These are phyloP conservation scores for Amblyopsis hoosieri DNA, from an alignment of 2,797 vertebrate genomes.

Conservation along the genomic window DNA sequence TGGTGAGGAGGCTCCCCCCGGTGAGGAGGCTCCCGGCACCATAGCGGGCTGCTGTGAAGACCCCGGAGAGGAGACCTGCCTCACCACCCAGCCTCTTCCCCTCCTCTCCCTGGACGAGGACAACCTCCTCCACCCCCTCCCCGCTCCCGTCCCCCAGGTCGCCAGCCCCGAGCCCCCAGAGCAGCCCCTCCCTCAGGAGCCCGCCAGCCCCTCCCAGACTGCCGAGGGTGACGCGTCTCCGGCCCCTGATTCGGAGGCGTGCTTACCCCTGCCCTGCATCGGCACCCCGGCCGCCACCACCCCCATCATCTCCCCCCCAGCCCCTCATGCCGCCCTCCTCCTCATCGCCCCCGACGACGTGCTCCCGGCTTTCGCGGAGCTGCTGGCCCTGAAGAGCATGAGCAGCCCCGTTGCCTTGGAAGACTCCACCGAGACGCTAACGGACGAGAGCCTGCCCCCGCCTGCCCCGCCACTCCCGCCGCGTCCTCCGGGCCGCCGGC, in stretches of 20 bases:
- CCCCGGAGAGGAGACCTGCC: constrained; percentile 62
- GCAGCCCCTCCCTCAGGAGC: constrained; percentile 29
- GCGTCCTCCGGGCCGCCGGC: not conserved
- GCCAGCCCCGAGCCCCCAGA: constrained; percentile 47
- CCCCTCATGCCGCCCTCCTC: constrained; percentile 24
- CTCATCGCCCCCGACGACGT: constrained; percentile 28
- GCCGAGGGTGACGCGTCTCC: constrained; percentile 47
- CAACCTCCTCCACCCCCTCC: constrained; percentile 33
- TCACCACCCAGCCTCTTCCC: constrained; percentile 79
- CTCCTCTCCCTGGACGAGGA: constrained; percentile 45
- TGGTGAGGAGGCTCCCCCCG: constrained; percentile 31
- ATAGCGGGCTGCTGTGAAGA: constrained; percentile 39
- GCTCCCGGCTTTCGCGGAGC: constrained; percentile 33
- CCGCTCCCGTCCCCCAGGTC: constrained; percentile 53
- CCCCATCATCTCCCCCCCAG: constrained; percentile 20
- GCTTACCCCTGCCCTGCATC: constrained; percentile 60
- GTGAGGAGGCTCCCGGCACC: constrained; percentile 22
- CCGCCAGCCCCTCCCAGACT: constrained; percentile 57
- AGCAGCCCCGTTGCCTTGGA: constrained; percentile 58
- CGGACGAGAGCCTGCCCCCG: constrained; percentile 59
- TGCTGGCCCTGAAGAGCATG: constrained; percentile 53
- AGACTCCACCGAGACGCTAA: constrained; percentile 78
- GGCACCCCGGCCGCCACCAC: constrained; percentile 32
- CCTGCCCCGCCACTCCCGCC: not conserved
- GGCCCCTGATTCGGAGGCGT: constrained; percentile 50